Base-by-base conservation (phyloP, 2,888 invertebrate species). In the Drosophila longiperda region DNA sequence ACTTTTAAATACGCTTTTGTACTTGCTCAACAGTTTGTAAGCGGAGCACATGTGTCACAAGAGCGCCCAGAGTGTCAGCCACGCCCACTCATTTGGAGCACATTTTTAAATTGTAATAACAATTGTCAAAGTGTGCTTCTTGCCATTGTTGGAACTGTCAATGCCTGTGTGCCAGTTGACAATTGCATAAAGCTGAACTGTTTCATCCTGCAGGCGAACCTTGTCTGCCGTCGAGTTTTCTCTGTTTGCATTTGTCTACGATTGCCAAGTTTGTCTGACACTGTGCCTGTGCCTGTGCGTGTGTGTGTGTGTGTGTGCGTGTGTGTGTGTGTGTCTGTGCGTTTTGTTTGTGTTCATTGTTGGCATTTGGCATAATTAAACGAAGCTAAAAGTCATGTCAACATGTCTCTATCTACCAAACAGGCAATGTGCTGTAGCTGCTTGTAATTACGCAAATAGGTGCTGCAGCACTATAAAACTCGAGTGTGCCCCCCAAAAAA, bases 321-420 rank as follows among this genome's bases (percentile, higher is more conserved):
- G 66, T 52, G 7, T 33, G n/a, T 33, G 6, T 20, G 6, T 33
- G 33, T 38, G 20, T 36, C 8, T 36, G 40, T 62, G 45, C 61
- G 68, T 61, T 48, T 57, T 83, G 69, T 73, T 66, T 74, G 70
- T 66, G 60, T 40, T 72, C 89, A 77, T 80, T 90, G 85, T 90
- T 90, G 62, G 69, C 80, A 88, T 75, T 90, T 72, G 81, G 89
- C 89, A 86, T 86, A 86, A 86, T 86, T 86, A 86, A 86, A 75
- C 78, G 74, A 73, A 86, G 74, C 71, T 68, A 60, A 85, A 82
- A 88, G 83, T 70, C 82, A 64, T 67, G 84, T 81, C 82, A 82
- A 73, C 73, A 81, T 48, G 72, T 15, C 38, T n/a, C 45, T 59
- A 45, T 32, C 9, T 48, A 36, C 38, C 36, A 38, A 48, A 23